These are phyloP conservation scores for Serrognathus titanus DNA, from an alignment of 2,888 invertebrate genomes.

Conservation along the genomic window DNA sequence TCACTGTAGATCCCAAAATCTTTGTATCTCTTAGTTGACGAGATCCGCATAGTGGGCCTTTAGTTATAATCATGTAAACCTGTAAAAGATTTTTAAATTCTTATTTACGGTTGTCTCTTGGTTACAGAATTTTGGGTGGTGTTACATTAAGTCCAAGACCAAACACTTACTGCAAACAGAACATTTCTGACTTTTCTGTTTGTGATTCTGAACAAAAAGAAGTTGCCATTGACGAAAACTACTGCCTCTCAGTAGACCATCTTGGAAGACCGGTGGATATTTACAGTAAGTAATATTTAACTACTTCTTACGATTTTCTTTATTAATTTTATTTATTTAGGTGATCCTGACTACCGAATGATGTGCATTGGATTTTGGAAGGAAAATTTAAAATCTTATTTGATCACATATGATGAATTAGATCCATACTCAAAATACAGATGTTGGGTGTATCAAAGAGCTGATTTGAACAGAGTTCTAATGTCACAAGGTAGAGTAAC, in stretches of 20 bases:
- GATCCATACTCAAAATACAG: slow-evolving; percentile 94
- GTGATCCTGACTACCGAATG: slow-evolving; percentile 91
- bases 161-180: slow-evolving; percentile 86
- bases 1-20: too few relatives aligned
- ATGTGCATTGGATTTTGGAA: slow-evolving; percentile 98
- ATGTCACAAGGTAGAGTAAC: slow-evolving; percentile 60
- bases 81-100: too few relatives aligned
- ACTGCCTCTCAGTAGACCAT: slow-evolving; percentile 95
- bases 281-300: slow-evolving; percentile 63
- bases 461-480: slow-evolving; percentile 84
- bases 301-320: background rate
- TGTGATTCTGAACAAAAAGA: slow-evolving; percentile 95
- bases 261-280: slow-evolving; percentile 92
- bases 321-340: slow-evolving; percentile 45
- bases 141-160: slow-evolving; percentile 92
- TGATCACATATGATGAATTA: slow-evolving; percentile 93
- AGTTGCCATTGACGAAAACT: slow-evolving; percentile 90
- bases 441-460: slow-evolving; percentile 97
- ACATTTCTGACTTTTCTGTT: slow-evolving; percentile 93
- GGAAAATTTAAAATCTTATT: slow-evolving; percentile 93
- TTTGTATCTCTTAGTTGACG: too few relatives aligned
- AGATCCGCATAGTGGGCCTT: too few relatives aligned
- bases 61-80: too few relatives aligned
- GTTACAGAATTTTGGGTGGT: slow-evolving; percentile 80
- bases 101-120: background rate